Evolutionary conservation across 2,888 invertebrate genomes (phyloP).

Genomic region (Tiliacea aurago): DNA sequence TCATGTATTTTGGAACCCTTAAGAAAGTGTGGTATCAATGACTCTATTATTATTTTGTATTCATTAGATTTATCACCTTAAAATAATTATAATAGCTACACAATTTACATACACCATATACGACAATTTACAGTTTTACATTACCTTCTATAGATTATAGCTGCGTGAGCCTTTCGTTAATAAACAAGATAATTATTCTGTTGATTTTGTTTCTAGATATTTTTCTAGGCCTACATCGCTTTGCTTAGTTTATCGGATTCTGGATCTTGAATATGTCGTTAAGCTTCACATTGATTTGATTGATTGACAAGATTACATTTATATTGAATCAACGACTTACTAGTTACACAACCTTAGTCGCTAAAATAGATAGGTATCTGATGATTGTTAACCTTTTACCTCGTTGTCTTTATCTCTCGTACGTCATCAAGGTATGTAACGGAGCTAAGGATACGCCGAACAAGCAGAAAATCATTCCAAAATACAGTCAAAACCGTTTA

Average conservation of each 20-base stretch:
- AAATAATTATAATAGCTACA: constrained; percentile 1
- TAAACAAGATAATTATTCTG: background rate
- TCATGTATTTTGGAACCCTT: background rate
- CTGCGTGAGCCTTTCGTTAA: background rate
- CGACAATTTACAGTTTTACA: constrained; percentile 4
- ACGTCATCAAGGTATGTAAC: too few species aligned
- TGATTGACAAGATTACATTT: too few species aligned
- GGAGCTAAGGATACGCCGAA: too few species aligned
- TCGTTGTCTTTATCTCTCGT: too few species aligned
- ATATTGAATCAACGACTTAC: too few species aligned
- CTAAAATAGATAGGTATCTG: too few species aligned
- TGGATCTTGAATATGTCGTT: background rate
- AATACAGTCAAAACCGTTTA: too few species aligned
- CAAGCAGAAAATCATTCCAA: too few species aligned
- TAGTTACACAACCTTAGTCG: too few species aligned
- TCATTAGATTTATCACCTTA: constrained; percentile 49
- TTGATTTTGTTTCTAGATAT: background rate
- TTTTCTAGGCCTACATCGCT: background rate
- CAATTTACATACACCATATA: background rate
- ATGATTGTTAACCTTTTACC: too few species aligned
- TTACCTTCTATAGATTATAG: background rate
- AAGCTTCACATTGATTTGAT: too few species aligned
- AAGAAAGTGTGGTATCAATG: constrained; percentile 31
- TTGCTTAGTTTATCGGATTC: background rate
- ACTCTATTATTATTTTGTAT: constrained; percentile 41